These are phyloP conservation scores for Echiichthys vipera DNA, from an alignment of 2,797 vertebrate genomes.

Conservation along the genomic window DNA sequence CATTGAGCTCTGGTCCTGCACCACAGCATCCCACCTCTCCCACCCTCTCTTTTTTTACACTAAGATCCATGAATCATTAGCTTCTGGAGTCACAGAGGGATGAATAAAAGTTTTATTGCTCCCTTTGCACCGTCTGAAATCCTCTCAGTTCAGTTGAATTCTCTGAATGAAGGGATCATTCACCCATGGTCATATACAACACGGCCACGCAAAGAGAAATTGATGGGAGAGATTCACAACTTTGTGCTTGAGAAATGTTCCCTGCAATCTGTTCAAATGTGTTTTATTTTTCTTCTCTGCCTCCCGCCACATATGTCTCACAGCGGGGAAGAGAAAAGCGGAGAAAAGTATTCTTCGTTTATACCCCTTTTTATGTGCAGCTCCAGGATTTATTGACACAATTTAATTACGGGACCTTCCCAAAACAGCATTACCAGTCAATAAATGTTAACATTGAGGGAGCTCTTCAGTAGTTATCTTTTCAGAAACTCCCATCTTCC, in stretches of 20 bases:
- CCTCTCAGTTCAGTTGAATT: constrained; percentile 72
- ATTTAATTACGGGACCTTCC: constrained; percentile 74
- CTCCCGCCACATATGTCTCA: constrained; percentile 67
- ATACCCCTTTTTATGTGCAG: constrained; percentile 69
- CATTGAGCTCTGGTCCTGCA: constrained; percentile 77
- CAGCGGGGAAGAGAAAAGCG: constrained; percentile 64
- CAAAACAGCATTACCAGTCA: constrained; percentile 68
- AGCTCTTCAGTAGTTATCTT: constrained; percentile 61
- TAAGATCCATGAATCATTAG: constrained; percentile 82
- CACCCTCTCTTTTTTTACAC: constrained; percentile 42
- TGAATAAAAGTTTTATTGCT: constrained; percentile 80
- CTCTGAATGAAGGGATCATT: constrained; percentile 74
- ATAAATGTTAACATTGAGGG: constrained; percentile 68
- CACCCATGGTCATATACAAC: constrained; percentile 78
- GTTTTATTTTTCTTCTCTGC: constrained; percentile 64
- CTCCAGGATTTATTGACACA: constrained; percentile 73
- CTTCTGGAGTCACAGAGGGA: constrained; percentile 73
- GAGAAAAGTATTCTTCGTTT: constrained; percentile 57
- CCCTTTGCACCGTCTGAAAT: constrained; percentile 67
- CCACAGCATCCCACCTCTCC: constrained; percentile 38
- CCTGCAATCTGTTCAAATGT: constrained; percentile 73
- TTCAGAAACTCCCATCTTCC: constrained; percentile 45
- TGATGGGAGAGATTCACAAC: constrained; percentile 71
- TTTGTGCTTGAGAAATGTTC: constrained; percentile 72
- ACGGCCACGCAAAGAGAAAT: constrained; percentile 69